phyloP scores from a whole-genome alignment of 2,113 vertebrate genomes.

The sheep (Ovis aries) region ARS-UI_Ramb_v3.0 NC_056059.1:114724001-114724500 shows the following conservation, averaged over 20 bases:
- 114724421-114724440: too few species aligned
- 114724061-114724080: not conserved
- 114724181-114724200: not conserved
- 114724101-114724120: not conserved
- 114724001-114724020: not conserved
- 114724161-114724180: rapidly evolving
- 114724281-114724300: not conserved
- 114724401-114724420: rapidly evolving
- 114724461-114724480: rapidly evolving
- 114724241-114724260: not conserved
- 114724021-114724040: not conserved
- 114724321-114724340: rapidly evolving
- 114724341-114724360: not conserved
- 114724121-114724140: not conserved
- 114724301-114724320: too few species aligned
- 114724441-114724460: rapidly evolving
- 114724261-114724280: rapidly evolving
- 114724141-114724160: rapidly evolving
- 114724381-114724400: rapidly evolving
- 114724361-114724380: rapidly evolving
- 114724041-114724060: not conserved
- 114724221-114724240: not conserved
- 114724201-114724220: not conserved
- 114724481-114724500: rapidly evolving
- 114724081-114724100: not conserved